Evolutionary conservation across 2,797 vertebrate genomes (phyloP).

Genomic region (Garrulus glandarius): DNA sequence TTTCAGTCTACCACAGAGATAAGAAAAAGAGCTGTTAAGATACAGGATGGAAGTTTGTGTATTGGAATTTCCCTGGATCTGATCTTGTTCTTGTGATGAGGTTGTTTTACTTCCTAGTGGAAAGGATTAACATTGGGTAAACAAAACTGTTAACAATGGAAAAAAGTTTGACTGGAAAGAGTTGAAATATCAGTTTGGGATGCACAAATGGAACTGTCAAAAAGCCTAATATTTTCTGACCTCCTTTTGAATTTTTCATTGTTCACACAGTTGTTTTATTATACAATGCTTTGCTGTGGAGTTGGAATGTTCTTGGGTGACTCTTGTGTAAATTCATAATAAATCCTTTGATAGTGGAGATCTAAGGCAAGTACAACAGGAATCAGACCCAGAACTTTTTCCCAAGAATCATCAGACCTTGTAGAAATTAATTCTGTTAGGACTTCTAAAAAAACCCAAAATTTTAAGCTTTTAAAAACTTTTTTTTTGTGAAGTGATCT

Average conservation of each 20-base stretch:
- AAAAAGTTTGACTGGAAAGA: background rate
- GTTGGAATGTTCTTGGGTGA: background rate
- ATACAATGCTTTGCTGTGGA: background rate
- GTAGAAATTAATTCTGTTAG: background rate
- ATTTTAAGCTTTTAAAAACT: background rate
- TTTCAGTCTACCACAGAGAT: background rate
- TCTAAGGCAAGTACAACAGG: background rate
- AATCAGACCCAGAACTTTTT: background rate
- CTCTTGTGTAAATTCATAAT: background rate
- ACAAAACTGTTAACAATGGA: background rate
- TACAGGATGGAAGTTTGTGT: accelerated
- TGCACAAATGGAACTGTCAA: background rate
- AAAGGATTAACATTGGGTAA: background rate
- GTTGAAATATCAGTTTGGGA: background rate
- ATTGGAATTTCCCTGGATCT: background rate
- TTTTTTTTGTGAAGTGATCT: background rate
- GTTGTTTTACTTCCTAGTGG: background rate
- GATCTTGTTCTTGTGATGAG: background rate
- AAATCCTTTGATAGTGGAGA: background rate
- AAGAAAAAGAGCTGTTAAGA: background rate
- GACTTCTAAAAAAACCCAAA: background rate
- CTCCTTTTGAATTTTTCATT: background rate
- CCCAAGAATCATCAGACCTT: background rate
- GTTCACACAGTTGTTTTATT: background rate
- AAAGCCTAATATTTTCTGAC: background rate